Evolutionary conservation across 2,888 invertebrate species (phyloP).

Genomic region (Resseliella maxima): DNA sequence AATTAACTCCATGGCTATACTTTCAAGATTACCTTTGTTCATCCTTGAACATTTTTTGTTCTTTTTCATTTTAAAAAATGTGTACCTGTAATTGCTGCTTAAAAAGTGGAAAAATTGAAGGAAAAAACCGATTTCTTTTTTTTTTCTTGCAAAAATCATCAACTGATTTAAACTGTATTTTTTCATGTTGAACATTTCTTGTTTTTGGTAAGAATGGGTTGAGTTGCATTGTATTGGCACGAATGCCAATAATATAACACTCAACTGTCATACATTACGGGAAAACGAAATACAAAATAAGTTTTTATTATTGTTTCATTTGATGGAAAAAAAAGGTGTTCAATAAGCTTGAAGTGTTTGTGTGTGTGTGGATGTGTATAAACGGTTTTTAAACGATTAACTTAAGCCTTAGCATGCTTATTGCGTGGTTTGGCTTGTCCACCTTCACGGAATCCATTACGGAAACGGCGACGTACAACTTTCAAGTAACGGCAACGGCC

Average conservation of each 20-base stretch:
- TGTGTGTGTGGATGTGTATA: background rate
- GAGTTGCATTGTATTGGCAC: background rate
- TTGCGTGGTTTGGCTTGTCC: conserved; percentile 70
- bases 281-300: conserved; percentile 19
- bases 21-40: too few species aligned
- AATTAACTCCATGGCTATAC: too few species aligned
- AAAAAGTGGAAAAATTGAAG: too few species aligned
- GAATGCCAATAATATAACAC: background rate
- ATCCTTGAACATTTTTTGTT: too few species aligned
- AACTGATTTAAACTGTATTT: background rate
- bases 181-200: background rate
- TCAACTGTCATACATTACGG: background rate
- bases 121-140: background rate
- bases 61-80: too few species aligned
- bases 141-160: too few species aligned
- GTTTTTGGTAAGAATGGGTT: background rate
- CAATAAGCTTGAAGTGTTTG: background rate
- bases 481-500: conserved; percentile 97
- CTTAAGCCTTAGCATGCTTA: conserved; percentile 30
- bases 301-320: background rate
- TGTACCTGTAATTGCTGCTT: too few species aligned
- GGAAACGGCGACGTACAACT: conserved; percentile 89
- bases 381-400: background rate
- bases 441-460: conserved; percentile 91
- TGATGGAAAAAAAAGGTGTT: conserved; percentile 25